Percentiles rank a stretch among this genome's conserved stretches.
These are phyloP conservation scores for Tubulanus polymorphus DNA, from an alignment of 2,888 invertebrate species.

Conservation along the genomic window DNA sequence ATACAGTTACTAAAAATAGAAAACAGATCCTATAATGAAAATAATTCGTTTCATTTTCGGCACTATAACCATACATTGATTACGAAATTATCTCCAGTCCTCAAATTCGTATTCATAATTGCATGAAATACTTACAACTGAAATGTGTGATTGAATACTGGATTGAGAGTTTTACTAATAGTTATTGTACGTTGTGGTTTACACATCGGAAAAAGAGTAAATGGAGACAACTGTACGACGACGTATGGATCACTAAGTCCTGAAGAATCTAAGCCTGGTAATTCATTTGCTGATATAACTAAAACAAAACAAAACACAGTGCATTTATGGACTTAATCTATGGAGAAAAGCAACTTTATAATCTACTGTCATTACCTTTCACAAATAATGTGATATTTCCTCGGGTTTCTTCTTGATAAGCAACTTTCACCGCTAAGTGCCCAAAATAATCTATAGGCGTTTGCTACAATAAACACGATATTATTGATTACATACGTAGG, in stretches of 20 bases:
- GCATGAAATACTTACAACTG: conserved; percentile 37
- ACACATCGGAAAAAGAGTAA: conserved; percentile 26
- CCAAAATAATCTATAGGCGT: conserved; percentile 41
- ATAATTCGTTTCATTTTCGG: no score
- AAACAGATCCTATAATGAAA: neutral
- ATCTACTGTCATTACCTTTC: conserved; percentile 27
- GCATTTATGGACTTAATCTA: neutral
- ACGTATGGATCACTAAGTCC: conserved; percentile 43
- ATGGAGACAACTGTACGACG: conserved; percentile 33
- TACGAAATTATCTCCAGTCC: neutral
- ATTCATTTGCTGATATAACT: conserved; percentile 36
- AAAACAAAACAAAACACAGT: conserved; percentile 15
- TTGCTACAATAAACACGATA: conserved; percentile 25
- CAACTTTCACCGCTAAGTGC: conserved; percentile 36
- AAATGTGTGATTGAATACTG: conserved; percentile 39
- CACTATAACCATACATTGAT: neutral
- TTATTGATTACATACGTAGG: no score
- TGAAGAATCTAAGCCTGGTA: conserved; percentile 36
- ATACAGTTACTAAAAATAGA: conserved; percentile 32
- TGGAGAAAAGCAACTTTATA: neutral
- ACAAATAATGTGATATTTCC: conserved; percentile 36
- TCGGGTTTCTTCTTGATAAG: conserved; percentile 37
- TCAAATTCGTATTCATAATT: neutral
- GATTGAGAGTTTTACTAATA: conserved; percentile 33
- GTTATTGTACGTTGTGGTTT: conserved; percentile 29